Evolutionary conservation across 2,888 invertebrate genomes (phyloP).

Genomic region (Tenthredo scrophulariae): DNA sequence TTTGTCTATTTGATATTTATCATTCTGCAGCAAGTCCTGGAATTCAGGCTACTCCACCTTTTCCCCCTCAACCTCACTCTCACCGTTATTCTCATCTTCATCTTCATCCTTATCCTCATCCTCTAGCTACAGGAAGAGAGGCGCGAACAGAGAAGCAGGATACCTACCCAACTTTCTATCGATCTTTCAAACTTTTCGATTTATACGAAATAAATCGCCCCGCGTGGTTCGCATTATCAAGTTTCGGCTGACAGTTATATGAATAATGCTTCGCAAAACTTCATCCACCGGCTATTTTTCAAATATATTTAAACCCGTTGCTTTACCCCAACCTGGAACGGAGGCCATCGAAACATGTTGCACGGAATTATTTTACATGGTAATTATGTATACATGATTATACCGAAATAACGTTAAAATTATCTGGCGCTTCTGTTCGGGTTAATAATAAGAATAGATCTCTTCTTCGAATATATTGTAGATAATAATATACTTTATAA

Average conservation of each 20-base stretch:
- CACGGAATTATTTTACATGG: background rate
- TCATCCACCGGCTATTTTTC: constrained; percentile 34
- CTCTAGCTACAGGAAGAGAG: background rate
- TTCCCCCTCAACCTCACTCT: background rate
- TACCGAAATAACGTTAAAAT: background rate
- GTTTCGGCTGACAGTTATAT: constrained; percentile 48
- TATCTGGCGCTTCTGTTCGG: background rate
- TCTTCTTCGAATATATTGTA: background rate
- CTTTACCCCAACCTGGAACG: background rate
- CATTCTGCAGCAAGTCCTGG: background rate
- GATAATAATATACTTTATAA: background rate
- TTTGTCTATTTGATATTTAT: constrained; percentile 46
- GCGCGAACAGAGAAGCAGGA: constrained; percentile 32
- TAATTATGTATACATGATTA: background rate
- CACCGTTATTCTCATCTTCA: background rate
- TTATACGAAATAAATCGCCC: constrained; percentile 51
- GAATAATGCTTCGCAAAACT: constrained; percentile 46
- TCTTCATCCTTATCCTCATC: background rate
- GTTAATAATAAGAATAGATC: background rate
- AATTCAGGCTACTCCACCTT: background rate
- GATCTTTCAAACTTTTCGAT: constrained; percentile 50
- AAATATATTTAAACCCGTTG: constrained; percentile 18
- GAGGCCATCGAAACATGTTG: background rate
- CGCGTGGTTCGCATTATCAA: constrained; percentile 45
- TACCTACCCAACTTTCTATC: constrained; percentile 16